Evolutionary conservation across 2,113 vertebrate species (phyloP).

Genomic region (Arvicanthis niloticus): DNA sequence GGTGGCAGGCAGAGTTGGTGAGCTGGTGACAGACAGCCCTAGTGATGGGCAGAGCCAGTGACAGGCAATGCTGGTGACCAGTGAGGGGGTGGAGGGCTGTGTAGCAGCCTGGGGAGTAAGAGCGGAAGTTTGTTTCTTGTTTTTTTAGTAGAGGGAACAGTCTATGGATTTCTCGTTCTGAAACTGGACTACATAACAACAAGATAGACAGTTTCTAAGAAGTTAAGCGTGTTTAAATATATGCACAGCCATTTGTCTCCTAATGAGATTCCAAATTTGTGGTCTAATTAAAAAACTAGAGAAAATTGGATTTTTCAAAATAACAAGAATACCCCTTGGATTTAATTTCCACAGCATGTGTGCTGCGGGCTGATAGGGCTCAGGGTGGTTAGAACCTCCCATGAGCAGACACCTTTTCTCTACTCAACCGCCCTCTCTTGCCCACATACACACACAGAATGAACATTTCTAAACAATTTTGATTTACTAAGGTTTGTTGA

Average conservation of each 20-base stretch:
- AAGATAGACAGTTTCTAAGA: constrained; percentile 4
- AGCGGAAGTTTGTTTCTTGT: not conserved
- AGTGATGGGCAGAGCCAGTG: not conserved
- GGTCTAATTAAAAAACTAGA: constrained; percentile 61
- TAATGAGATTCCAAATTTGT: constrained; percentile 67
- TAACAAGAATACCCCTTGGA: constrained; percentile 8
- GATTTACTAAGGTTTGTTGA: constrained; percentile 25
- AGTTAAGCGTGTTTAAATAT: constrained; percentile 53
- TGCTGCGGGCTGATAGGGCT: constrained; percentile 26
- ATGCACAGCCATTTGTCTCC: constrained; percentile 60
- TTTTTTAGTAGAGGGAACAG: not conserved
- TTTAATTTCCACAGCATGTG: constrained; percentile 56
- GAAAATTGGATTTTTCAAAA: constrained; percentile 61
- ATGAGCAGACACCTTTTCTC: not conserved
- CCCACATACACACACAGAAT: not conserved
- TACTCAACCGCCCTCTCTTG: not conserved
- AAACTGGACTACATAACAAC: not conserved
- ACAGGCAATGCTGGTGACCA: not conserved
- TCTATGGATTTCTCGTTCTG: not conserved
- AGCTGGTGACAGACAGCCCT: not conserved
- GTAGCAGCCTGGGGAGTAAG: not conserved
- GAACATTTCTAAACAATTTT: constrained; percentile 24
- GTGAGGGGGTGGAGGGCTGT: not conserved
- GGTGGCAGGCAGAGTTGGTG: not conserved
- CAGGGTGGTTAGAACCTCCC: constrained; percentile 27